Percentiles rank a stretch among this genome's conserved stretches.
Evolutionary conservation across 2,888 invertebrate species (phyloP).

Genomic region (Scaptodrosophila latifasciaeformis): DNA sequence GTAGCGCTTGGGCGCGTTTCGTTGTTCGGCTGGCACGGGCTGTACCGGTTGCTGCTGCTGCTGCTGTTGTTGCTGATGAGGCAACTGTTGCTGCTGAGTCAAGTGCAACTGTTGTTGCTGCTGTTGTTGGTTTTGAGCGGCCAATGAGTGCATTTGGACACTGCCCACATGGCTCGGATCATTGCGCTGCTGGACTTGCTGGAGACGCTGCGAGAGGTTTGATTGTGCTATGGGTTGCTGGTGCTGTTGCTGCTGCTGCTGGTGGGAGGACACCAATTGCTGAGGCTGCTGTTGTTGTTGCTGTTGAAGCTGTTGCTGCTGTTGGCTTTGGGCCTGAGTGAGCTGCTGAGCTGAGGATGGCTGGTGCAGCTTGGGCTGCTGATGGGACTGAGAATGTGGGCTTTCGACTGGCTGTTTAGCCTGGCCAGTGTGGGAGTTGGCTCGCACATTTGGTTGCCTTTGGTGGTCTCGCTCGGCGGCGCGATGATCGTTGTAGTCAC

Average conservation of each 20-base stretch:
- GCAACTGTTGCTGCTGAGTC: slow-evolving; percentile 19
- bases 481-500: slow-evolving; percentile 34
- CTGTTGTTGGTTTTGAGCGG: slow-evolving; percentile 64
- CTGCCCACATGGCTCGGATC: slow-evolving; percentile 75
- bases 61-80: slow-evolving; percentile 39
- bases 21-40: slow-evolving; percentile 72
- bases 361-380: slow-evolving; percentile 30
- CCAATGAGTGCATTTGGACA: slow-evolving; percentile 74
- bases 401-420: slow-evolving; percentile 32
- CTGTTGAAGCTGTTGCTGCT: slow-evolving; percentile 25
- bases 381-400: slow-evolving; percentile 28
- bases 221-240: slow-evolving; percentile 31
- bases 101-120: slow-evolving; percentile 42
- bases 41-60: slow-evolving; percentile 28
- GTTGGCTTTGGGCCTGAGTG: no score
- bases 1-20: slow-evolving; percentile 80
- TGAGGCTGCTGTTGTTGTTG: slow-evolving; percentile 12
- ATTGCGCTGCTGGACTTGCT: slow-evolving; percentile 73
- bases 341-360: slow-evolving; percentile 26
- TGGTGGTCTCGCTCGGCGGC: slow-evolving; percentile 37
- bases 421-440: slow-evolving; percentile 19
- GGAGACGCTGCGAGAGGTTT: slow-evolving; percentile 70
- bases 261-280: slow-evolving; percentile 30
- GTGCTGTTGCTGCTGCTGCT: slow-evolving; percentile 22
- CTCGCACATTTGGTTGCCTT: slow-evolving; percentile 18